These are phyloP conservation scores for Elanoides forficatus DNA, from an alignment of 2,113 vertebrate species.

Conservation along the genomic window DNA sequence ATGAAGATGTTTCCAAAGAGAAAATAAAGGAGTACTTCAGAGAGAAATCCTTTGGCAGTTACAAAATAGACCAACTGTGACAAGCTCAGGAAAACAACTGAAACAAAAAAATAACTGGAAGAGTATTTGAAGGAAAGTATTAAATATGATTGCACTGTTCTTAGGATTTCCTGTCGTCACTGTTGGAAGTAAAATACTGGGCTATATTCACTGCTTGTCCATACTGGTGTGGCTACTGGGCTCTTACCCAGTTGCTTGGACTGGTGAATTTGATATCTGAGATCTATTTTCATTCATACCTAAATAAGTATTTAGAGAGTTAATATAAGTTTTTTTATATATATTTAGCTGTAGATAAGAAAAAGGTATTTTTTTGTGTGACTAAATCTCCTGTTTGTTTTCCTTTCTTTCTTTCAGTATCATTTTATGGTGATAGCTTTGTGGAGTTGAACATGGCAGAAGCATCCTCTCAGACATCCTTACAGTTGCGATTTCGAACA, in stretches of 20 bases:
- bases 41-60: background rate
- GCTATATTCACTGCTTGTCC: background rate
- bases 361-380: background rate
- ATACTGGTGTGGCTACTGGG: background rate
- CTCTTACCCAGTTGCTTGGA: background rate
- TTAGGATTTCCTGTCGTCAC: background rate
- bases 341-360: background rate
- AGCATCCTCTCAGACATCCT: conserved; percentile 69
- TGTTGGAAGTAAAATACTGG: background rate
- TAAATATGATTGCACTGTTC: background rate
- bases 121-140: background rate
- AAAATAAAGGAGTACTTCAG: background rate
- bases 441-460: conserved; percentile 79
- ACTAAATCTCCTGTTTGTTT: background rate
- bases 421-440: conserved; percentile 88
- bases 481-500: conserved; percentile 84
- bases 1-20: background rate
- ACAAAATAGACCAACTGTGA: background rate
- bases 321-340: background rate
- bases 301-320: background rate
- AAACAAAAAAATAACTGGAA: background rate
- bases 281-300: background rate
- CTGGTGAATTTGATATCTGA: background rate
- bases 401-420: conserved; percentile 69
- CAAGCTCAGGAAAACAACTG: background rate